Evolutionary conservation across 2,113 vertebrate genomes (phyloP), one percentile per base, ranked within the genome.

Genomic region (Salvelinus alpinus): DNA sequence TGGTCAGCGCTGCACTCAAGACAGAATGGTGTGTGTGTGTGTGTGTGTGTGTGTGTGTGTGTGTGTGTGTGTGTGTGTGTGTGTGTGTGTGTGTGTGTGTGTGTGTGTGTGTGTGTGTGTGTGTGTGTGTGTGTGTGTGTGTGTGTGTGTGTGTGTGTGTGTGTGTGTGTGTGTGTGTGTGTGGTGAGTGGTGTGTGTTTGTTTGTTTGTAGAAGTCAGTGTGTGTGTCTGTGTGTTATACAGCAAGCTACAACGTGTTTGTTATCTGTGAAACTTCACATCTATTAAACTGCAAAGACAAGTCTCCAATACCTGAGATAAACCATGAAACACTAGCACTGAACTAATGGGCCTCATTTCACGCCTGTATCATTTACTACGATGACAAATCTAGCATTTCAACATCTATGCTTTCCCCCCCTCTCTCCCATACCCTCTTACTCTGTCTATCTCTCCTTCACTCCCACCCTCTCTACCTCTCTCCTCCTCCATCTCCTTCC

Each of bases 1-100:
- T 91, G 92, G 91, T 89, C 89, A 90, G 25, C 84, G 71, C 79
- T 90, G 73, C 78, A 80, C 74, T 80, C 70, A 70, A 74, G 74
- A 80, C 60, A 31, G 74, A 82, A 84, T 31, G 13, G 4, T 62
- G 57, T 34, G 68, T 80, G 82, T 60, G 16, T 70, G 51, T 9
- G 24, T 31, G 8, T 59, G 34, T 60, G 51, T 48, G 68, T 64
- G 62, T 59, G 70, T 77, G 31, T 73, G 7, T 71, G 67, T 34
- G 1, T 34, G 31, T 34, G 31, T 34, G 31, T 34, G 31, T 31
- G 34, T 38, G 34, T 38, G 38, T 38, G 38, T 38, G 7, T 38
- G 38, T 38, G 38, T 77, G 80, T 76, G 51, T 51, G 64, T 67
- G 22, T 67, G 16, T n/a, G 16, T 66, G 3, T 67, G 29, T 67